Conservation (phyloP, 2,797 vertebrate species). For the Anguilla pacifica region DNA sequence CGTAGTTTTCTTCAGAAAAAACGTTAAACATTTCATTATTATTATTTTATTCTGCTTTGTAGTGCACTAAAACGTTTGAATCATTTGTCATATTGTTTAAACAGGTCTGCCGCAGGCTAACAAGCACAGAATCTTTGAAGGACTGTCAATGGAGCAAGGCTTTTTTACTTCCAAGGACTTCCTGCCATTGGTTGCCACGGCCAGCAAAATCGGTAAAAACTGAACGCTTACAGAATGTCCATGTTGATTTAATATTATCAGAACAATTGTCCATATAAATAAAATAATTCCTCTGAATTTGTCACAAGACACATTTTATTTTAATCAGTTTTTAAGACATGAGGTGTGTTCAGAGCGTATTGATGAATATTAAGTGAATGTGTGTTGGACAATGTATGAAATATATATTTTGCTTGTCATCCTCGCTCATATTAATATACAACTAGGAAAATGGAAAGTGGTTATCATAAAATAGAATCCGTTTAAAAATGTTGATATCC, state of each 20-base stretch:
- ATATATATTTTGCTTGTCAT: background rate
- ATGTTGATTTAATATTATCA: background rate
- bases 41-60: background rate
- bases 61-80: background rate
- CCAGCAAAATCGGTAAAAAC: slow-evolving; percentile 87
- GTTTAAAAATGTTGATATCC: background rate
- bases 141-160: slow-evolving; percentile 79
- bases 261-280: background rate
- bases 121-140: slow-evolving; percentile 81
- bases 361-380: background rate
- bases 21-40: background rate
- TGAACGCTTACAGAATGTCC: background rate
- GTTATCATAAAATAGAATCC: background rate
- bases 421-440: background rate
- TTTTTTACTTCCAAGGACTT: slow-evolving; percentile 97
- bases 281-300: background rate
- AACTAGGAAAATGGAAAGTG: background rate
- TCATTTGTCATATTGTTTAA: slow-evolving; percentile 31
- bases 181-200: slow-evolving; percentile 85
- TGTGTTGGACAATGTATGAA: background rate
- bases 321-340: background rate
- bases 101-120: slow-evolving; percentile 91
- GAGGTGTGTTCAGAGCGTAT: background rate
- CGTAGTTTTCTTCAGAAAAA: background rate
- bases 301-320: background rate